Conservation (phyloP, 1,140 invertebrate species). For the Wasmannia auropunctata region DNA sequence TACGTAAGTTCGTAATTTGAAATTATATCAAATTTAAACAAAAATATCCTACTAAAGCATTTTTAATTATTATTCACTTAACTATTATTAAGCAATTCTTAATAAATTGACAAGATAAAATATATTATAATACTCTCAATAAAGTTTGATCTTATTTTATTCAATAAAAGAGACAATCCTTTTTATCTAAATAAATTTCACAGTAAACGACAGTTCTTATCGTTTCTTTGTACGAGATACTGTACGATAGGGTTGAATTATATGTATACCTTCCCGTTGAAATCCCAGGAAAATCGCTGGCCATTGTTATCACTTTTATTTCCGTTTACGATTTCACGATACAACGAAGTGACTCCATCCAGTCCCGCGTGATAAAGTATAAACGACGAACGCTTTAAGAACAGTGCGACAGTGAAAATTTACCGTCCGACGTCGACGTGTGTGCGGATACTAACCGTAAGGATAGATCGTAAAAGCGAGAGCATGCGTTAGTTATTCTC, state of each 20-base stretch:
- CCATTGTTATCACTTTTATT: conserved; percentile 31
- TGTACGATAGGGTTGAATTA: neutral
- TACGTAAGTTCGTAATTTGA: neutral
- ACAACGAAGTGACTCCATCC: neutral
- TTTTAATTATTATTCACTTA: neutral
- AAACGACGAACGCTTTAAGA: conserved; percentile 5
- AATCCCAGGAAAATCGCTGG: neutral
- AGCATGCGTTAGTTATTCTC: conserved; percentile 46
- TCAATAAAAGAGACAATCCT: neutral
- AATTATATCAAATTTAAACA: neutral
- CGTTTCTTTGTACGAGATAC: neutral
- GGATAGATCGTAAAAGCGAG: conserved; percentile 34
- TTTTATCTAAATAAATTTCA: neutral
- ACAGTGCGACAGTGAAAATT: conserved; percentile 26
- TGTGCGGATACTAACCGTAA: conserved; percentile 7
- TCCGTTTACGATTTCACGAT: conserved; percentile 17
- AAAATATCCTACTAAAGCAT: neutral
- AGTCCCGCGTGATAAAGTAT: conserved; percentile 14
- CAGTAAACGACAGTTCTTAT: neutral
- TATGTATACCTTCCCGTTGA: neutral
- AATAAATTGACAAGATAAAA: neutral
- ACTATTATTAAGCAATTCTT: neutral
- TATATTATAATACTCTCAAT: neutral
- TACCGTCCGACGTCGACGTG: conserved; percentile 1
- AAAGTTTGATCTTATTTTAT: neutral